Conservation (phyloP, 2,113 vertebrate species). For the Dasyornis broadbenti region DNA sequence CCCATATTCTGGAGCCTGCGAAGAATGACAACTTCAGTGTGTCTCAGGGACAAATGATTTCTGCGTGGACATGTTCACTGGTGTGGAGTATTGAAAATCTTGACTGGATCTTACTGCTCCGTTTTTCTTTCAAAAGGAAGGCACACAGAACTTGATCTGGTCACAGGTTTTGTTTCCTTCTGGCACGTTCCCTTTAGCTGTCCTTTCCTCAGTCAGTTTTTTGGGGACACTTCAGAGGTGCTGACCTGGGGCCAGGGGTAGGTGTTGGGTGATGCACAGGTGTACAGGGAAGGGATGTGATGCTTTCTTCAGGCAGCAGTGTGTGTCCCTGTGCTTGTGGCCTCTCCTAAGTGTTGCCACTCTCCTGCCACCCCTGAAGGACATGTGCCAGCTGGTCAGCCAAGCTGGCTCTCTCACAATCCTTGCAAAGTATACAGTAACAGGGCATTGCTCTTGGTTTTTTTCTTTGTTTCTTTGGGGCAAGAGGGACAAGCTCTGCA, state of each 20-base stretch:
- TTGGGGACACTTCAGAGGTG: not conserved
- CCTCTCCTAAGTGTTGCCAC: not conserved
- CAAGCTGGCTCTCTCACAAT: not conserved
- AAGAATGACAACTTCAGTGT: not conserved
- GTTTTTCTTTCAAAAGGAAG: not conserved
- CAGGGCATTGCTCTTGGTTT: not conserved
- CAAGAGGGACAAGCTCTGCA: not conserved
- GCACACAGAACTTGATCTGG: not conserved
- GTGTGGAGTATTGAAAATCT: not conserved
- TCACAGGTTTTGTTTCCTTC: not conserved
- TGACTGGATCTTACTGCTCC: not conserved
- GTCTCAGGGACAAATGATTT: not conserved
- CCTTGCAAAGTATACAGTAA: not conserved
- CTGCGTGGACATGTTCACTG: not conserved
- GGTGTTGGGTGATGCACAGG: not conserved
- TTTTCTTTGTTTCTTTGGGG: not conserved
- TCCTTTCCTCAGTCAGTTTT: not conserved
- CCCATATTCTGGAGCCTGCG: not conserved
- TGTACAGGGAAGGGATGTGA: not conserved
- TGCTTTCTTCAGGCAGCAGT: not conserved
- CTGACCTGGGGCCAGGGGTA: not conserved
- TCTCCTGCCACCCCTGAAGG: not conserved
- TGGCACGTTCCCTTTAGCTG: not conserved
- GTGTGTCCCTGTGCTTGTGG: not conserved
- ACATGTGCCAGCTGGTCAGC: rapidly evolving